Evolutionary conservation across 2,888 invertebrate genomes (phyloP), one percentile per base, ranked within the genome.

Genomic region (Cheilosia soror): DNA sequence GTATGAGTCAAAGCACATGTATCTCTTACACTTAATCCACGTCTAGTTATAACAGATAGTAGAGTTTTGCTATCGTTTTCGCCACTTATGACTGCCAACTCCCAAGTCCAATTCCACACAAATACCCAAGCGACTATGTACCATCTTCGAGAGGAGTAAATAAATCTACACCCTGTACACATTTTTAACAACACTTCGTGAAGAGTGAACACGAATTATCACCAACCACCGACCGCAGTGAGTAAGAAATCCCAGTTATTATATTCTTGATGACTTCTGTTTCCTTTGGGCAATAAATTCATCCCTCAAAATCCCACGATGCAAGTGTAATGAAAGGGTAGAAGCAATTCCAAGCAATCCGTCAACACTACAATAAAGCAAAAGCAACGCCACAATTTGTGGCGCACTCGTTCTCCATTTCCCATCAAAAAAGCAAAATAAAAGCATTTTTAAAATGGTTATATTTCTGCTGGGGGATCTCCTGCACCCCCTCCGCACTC

Each of bases 331-430:
- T 25, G 49, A 47, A 71, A 13, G 51, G 51, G 51, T 51, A 27
- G n/a, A 51, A 76, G 53, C 76, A 71, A 76, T 76, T 60, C 29
- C 47, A 20, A 47, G 31, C 53, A 71, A 77, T 82, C 60, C 71
- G 65, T 77, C 77, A 77, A 53, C 57, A 71, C 58, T 44, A 69
- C 63, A 51, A 76, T 81, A 69, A 65, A 42, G 40, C 51, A 49
- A 60, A n/a, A 53, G 27, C 62, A 65, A 68, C 11, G 7, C 62
- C 53, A 42, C 63, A 63, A 20, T 31, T 47, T 49, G 27, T 68
- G 20, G 47, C 25, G 49, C 60, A 71, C 63, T 66, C 51, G 53
- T 27, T 63, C 71, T 49, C 82, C 66, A 66, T 72, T 29, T 33
- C 44, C 31, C 57, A n/a, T 27, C 49, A 57, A 71, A 65, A 47